A percentile compares a stretch with the other conserved stretches of the same genome.
Evolutionary conservation across 1,140 invertebrate genomes (phyloP).

Genomic region (Sminthurides bifidus): DNA sequence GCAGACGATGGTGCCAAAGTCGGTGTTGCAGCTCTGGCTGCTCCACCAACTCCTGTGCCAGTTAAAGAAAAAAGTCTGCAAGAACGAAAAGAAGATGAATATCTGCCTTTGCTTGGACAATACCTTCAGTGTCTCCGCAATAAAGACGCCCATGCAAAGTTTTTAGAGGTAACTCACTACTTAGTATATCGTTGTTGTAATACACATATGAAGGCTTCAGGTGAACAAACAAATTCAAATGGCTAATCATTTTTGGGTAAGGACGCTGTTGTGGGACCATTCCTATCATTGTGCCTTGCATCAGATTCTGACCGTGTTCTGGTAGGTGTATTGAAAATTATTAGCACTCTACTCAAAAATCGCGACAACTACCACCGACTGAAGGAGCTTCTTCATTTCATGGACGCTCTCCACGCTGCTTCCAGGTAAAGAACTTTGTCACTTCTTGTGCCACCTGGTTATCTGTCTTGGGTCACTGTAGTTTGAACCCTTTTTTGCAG

Average conservation of each 20-base stretch:
- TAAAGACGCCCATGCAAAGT: conserved; percentile 6
- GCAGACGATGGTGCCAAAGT: background rate
- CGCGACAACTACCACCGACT: background rate
- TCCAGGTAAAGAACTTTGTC: too few relatives aligned
- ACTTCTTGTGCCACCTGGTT: too few relatives aligned
- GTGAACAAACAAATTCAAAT: background rate
- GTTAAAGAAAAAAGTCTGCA: background rate
- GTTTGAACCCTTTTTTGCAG: background rate
- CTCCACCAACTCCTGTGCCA: background rate
- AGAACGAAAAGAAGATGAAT: background rate
- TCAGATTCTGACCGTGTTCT: conserved; percentile 3
- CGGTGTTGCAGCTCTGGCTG: background rate
- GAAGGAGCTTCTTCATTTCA: conserved; percentile 7
- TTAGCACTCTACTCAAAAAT: conserved; percentile 8
- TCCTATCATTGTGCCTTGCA: conserved; percentile 5
- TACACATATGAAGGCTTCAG: background rate
- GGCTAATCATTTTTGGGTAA: background rate
- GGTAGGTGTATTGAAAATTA: conserved; percentile 1
- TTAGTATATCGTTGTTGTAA: background rate
- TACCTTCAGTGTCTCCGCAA: background rate
- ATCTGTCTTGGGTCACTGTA: too few relatives aligned
- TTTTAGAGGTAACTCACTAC: conserved; percentile 9
- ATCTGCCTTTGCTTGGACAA: background rate
- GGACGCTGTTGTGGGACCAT: conserved; percentile 9
- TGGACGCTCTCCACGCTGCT: conserved; percentile 7